Conservation (phyloP, 2,797 vertebrate genomes). For the Fistularia tabacaria region DNA sequence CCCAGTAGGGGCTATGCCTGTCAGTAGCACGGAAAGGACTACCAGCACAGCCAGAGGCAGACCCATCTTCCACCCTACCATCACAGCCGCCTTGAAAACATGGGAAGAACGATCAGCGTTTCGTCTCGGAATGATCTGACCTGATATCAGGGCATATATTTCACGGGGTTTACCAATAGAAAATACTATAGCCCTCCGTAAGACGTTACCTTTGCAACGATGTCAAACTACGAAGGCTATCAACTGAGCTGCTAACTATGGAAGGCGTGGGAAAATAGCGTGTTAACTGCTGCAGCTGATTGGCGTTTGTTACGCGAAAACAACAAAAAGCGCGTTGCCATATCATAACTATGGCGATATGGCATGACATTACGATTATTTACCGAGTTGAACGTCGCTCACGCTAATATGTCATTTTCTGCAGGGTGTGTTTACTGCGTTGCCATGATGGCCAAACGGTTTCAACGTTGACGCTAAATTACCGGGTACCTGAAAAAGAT, state of each 20-base stretch:
- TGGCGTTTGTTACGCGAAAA: too few species aligned
- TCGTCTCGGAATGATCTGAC: not conserved
- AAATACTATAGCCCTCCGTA: too few species aligned
- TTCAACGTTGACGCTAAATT: not conserved
- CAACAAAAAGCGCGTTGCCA: too few species aligned
- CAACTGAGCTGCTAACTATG: too few species aligned
- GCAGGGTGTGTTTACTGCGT: not conserved
- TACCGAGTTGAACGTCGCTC: not conserved
- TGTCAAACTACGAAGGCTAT: too few species aligned
- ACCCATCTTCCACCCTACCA: slow-evolving; percentile 47
- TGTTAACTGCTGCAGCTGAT: too few species aligned
- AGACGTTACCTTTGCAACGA: too few species aligned
- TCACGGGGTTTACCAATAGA: not conserved
- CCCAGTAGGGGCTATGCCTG: slow-evolving; percentile 67
- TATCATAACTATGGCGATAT: not conserved
- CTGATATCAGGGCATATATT: not conserved
- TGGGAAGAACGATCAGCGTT: not conserved
- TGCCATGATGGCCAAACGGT: not conserved
- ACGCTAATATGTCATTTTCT: not conserved
- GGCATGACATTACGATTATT: slow-evolving; percentile 1
- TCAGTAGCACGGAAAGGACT: slow-evolving; percentile 74
- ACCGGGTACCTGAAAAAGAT: slow-evolving; percentile 42
- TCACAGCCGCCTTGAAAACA: slow-evolving; percentile 32
- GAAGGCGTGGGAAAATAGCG: too few species aligned
- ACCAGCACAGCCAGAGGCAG: slow-evolving; percentile 54